Evolutionary conservation across 2,113 vertebrate species (phyloP), one percentile per base, ranked within the genome.

Genomic region (Pygoscelis adeliae): DNA sequence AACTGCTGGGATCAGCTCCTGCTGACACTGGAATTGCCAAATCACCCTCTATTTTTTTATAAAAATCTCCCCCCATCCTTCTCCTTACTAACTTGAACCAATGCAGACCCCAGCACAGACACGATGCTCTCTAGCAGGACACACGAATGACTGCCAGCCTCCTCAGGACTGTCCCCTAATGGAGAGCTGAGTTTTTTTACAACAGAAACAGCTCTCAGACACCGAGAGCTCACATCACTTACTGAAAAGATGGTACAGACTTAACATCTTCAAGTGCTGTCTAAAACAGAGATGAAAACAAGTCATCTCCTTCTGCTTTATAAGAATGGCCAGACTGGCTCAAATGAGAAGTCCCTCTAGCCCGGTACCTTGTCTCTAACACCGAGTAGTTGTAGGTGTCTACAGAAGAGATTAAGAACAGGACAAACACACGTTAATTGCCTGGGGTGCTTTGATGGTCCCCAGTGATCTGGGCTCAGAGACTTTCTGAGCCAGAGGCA

Each of bases 1-100:
- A 71, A 52, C 80, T 52, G 40, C 69, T 87, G 80, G 80, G 69
- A 84, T 87, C 36, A 89, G 93, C 78, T 96, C 59, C 58, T 53
- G 49, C 62, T 90, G 62, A 65, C 49, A 73, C 50, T 73, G n/a
- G 23, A 93, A 89, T 40, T 92, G n/a, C 67, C 56, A 62, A 58
- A 53, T 71, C 38, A 80, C 23, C 34, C 44, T 91, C 67, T 72
- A 42, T n/a, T 84, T 32, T 83, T 83, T 46, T 30, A n/a, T n/a
- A n/a, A n/a, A n/a, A n/a, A n/a, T 2, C 6, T 42, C 42, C 42
- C 42, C 1, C 4, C 6, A 3, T 5, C 38, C 15, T 62, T 23
- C 38, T 74, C 38, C 29, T 56, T 62, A 11, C 16, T 62, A 65
- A 19, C 34, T 47, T 44, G 44, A 82, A 63, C 29, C 36, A 55